Evolutionary conservation across 2,888 invertebrate species (phyloP).

Genomic region (Troglohyphantes excavatus): DNA sequence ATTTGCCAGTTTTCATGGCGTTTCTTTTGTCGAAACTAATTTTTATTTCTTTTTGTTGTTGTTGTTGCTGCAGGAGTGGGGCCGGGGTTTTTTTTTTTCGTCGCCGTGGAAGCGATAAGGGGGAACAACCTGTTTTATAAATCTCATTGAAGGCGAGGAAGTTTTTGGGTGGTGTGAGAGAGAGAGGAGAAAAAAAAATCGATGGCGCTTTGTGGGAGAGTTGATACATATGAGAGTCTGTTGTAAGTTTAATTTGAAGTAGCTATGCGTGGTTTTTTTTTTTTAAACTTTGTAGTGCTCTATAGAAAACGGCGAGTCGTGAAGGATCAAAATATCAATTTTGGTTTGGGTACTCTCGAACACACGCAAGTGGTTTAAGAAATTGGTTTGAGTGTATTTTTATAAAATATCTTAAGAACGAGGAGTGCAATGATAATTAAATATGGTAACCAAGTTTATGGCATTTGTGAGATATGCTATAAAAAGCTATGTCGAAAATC

Average conservation of each 20-base stretch:
- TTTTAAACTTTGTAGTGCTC: no score
- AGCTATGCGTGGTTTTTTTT: not conserved
- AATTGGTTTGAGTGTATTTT: no score
- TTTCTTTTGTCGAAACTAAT: slow-evolving; percentile 58
- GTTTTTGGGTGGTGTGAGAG: not conserved
- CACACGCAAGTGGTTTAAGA: no score
- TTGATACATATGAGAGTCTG: not conserved
- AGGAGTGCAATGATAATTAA: no score
- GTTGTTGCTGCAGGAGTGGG: no score
- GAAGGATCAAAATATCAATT: no score
- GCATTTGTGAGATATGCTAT: no score
- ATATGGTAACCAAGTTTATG: no score
- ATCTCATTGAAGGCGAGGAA: slow-evolving; percentile 19
- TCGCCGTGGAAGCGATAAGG: slow-evolving; percentile 24
- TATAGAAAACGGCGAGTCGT: no score
- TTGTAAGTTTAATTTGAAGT: not conserved
- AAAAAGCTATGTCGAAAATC: no score
- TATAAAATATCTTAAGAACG: no score
- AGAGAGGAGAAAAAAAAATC: not conserved
- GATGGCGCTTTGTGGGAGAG: not conserved
- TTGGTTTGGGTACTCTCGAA: no score
- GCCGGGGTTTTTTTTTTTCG: slow-evolving; percentile 12
- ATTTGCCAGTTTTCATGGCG: slow-evolving; percentile 72
- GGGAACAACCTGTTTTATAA: slow-evolving; percentile 60
- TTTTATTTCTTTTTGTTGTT: slow-evolving; percentile 41